A percentile compares a stretch with the other conserved stretches of the same genome.
These are phyloP conservation scores for Thera obeliscata DNA, from an alignment of 2,888 invertebrate genomes.

Conservation along the genomic window DNA sequence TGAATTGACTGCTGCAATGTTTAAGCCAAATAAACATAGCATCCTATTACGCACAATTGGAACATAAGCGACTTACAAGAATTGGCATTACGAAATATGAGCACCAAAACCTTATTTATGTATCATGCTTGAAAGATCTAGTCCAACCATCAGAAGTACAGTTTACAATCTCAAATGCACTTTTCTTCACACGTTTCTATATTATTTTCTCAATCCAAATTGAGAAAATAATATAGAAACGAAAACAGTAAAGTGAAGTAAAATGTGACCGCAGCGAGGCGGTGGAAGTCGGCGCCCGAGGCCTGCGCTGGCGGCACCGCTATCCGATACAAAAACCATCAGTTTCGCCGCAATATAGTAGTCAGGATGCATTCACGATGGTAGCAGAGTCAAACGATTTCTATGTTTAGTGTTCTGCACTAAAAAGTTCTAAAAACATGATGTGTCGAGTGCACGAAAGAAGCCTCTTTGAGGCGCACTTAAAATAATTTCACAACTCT, in stretches of 20 bases:
- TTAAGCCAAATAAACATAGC: background rate
- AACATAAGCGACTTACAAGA: constrained; percentile 1
- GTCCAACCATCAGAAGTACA: constrained; percentile 18
- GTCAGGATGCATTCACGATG: constrained; percentile 30
- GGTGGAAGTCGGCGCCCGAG: constrained; percentile 51
- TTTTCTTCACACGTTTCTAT: too few relatives aligned
- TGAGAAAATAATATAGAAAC: constrained; percentile 39
- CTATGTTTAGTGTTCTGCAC: too few relatives aligned
- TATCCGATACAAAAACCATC: constrained; percentile 66
- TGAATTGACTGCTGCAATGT: background rate
- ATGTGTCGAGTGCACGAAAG: too few relatives aligned
- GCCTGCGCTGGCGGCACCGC: constrained; percentile 52
- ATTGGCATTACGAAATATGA: constrained; percentile 5
- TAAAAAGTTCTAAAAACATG: too few relatives aligned
- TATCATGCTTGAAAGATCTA: constrained; percentile 10
- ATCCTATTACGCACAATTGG: background rate
- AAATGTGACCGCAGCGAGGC: constrained; percentile 54
- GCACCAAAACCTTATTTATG: constrained; percentile 2
- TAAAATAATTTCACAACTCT: too few relatives aligned
- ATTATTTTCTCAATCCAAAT: too few relatives aligned
- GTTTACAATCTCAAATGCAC: constrained; percentile 36
- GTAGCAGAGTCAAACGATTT: constrained; percentile 3
- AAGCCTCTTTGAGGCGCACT: too few relatives aligned
- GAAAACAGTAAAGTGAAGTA: constrained; percentile 39
- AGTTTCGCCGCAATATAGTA: constrained; percentile 63